Percentiles rank a stretch among this genome's conserved stretches.
Conservation (phyloP, 1,140 invertebrate genomes). For the Nylanderia fulva region DNA sequence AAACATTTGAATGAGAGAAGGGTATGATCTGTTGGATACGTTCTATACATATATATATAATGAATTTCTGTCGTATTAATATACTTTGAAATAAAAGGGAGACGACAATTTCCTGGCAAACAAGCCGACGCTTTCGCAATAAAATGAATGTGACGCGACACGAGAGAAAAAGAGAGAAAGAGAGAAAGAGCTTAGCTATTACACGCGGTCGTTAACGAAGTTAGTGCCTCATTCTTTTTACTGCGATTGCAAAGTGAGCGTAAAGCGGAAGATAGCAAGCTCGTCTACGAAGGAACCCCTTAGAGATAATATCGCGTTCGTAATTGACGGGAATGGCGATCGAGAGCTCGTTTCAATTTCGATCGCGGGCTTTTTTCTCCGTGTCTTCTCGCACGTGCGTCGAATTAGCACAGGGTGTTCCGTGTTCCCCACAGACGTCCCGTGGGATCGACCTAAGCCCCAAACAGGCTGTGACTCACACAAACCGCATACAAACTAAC, state of each 20-base stretch:
- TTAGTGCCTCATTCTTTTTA: constrained; percentile 52
- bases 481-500: constrained; percentile 43
- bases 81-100: not conserved
- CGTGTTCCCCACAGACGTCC: constrained; percentile 53
- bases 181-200: not conserved
- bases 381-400: constrained; percentile 75
- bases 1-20: not conserved
- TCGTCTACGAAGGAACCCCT: not conserved
- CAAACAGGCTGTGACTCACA: constrained; percentile 67
- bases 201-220: constrained; percentile 31
- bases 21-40: not conserved
- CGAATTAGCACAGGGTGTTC: constrained; percentile 74
- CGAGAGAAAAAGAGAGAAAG: not conserved
- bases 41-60: not conserved
- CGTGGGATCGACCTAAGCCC: constrained; percentile 64
- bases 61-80: constrained; percentile 22
- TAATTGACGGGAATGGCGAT: constrained; percentile 44
- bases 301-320: constrained; percentile 28
- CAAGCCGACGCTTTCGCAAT: constrained; percentile 8
- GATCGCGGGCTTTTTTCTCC: constrained; percentile 39
- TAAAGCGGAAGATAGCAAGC: constrained; percentile 16
- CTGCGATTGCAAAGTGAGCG: constrained; percentile 17
- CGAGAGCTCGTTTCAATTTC: constrained; percentile 69
- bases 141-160: not conserved
- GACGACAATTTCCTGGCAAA: constrained; percentile 9